These are phyloP conservation scores for Solenodon paradoxus DNA, from an alignment of 2,113 vertebrate genomes.

Conservation along the genomic window DNA sequence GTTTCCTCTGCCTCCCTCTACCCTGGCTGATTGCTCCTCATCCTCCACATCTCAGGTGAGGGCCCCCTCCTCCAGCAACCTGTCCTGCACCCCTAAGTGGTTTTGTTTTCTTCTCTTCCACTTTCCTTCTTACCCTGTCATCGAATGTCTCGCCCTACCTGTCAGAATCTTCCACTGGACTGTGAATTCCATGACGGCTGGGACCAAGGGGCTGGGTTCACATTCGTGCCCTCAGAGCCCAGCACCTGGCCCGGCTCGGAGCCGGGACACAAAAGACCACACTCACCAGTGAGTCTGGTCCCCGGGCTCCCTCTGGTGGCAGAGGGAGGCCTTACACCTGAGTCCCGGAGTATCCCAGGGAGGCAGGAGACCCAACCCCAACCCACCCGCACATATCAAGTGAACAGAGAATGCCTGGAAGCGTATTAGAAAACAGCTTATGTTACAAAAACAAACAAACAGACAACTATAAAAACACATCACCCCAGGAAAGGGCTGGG, in stretches of 20 bases:
- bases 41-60: not conserved
- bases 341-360: not conserved
- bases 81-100: not conserved
- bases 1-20: not conserved
- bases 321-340: not conserved
- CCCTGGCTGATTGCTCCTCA: not conserved
- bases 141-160: not conserved
- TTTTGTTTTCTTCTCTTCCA: not conserved
- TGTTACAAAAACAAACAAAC: constrained; percentile 61
- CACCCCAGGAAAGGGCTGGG: not conserved
- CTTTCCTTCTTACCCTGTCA: not conserved
- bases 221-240: not conserved
- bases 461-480: constrained; percentile 46
- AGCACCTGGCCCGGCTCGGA: no score
- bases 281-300: not conserved
- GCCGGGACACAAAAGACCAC: accelerated
- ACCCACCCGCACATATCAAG: not conserved
- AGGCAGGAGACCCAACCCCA: not conserved
- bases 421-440: constrained; percentile 65
- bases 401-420: not conserved
- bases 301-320: constrained; percentile 59
- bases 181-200: not conserved
- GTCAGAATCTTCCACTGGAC: not conserved
- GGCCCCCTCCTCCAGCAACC: not conserved
- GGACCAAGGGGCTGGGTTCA: not conserved